phyloP scores from a whole-genome alignment of 2,888 invertebrate genomes.

The Diabrotica balteata region DNA sequence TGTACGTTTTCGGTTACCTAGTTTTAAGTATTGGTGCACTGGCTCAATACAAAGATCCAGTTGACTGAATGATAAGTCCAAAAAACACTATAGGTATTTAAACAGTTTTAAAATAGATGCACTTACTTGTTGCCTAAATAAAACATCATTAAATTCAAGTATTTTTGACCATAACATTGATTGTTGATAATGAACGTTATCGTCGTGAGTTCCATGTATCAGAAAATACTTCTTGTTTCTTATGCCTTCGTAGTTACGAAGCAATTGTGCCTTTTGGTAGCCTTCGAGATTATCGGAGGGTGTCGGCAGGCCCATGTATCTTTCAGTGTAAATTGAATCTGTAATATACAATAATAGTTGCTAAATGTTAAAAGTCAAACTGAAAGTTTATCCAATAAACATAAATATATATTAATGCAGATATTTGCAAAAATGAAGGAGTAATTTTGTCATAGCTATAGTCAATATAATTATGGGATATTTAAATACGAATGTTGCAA shows the following conservation, averaged over 20 bases:
- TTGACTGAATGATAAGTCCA: no score
- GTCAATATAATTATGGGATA: no score
- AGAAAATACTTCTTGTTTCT: slow-evolving; percentile 83
- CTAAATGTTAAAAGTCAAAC: no score
- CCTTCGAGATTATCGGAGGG: slow-evolving; percentile 73
- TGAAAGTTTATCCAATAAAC: no score
- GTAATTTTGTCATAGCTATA: no score
- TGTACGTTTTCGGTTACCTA: no score
- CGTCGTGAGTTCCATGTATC: slow-evolving; percentile 93
- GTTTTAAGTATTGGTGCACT: no score
- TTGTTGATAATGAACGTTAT: slow-evolving; percentile 98
- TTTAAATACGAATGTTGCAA: no score
- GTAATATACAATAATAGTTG: slow-evolving; percentile 38
- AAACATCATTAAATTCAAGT: slow-evolving; percentile 83
- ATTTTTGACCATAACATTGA: slow-evolving; percentile 89
- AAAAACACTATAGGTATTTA: no score
- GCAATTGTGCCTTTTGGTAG: slow-evolving; percentile 79
- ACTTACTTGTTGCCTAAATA: slow-evolving; percentile 90
- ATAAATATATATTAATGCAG: no score
- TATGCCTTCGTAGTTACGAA: slow-evolving; percentile 68
- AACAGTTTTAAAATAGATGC: not conserved
- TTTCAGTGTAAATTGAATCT: slow-evolving; percentile 97
- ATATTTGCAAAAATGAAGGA: no score
- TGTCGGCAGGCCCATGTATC: slow-evolving; percentile 90
- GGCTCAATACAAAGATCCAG: no score